These are phyloP conservation scores for Lithobius niger DNA, from an alignment of 1,140 invertebrate species.

Conservation along the genomic window DNA sequence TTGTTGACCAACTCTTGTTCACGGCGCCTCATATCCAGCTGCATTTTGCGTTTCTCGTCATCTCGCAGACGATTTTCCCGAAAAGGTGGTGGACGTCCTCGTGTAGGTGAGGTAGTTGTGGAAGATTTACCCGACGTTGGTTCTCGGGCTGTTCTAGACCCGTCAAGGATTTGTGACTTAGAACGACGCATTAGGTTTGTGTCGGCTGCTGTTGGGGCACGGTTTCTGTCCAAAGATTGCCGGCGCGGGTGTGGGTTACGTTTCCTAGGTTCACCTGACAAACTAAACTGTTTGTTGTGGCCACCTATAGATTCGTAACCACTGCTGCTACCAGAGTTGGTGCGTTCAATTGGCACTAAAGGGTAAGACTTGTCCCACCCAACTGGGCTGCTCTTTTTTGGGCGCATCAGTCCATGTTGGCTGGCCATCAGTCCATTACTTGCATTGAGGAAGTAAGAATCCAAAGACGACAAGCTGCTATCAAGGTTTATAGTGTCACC, in stretches of 20 bases:
- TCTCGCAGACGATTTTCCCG: constrained; percentile 10
- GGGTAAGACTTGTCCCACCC: constrained; percentile 26
- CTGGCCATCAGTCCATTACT: neutral
- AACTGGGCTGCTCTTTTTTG: constrained; percentile 16
- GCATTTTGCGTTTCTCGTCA: constrained; percentile 19
- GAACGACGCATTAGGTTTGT: constrained; percentile 15
- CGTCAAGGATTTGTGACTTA: constrained; percentile 12
- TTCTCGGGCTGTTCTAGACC: constrained; percentile 8
- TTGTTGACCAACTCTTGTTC: constrained; percentile 23
- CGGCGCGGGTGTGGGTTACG: constrained; percentile 5
- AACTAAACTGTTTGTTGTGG: neutral
- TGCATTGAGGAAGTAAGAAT: constrained; percentile 1
- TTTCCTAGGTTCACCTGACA: neutral
- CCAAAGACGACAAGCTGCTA: neutral
- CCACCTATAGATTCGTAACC: constrained; percentile 5
- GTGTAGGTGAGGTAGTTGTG: neutral
- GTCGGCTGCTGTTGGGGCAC: constrained; percentile 9
- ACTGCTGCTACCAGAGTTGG: constrained; percentile 14
- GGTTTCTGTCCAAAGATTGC: constrained; percentile 7
- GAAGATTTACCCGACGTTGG: constrained; percentile 12
- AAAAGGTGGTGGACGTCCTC: constrained; percentile 5
- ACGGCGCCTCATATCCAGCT: constrained; percentile 22
- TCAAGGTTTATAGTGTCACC: neutral
- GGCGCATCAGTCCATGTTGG: neutral
- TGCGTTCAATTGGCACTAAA: constrained; percentile 18